A percentile compares a stretch with the other conserved stretches of the same genome.
Conservation (phyloP, 2,888 invertebrate genomes). For the Epiblema foenella region DNA sequence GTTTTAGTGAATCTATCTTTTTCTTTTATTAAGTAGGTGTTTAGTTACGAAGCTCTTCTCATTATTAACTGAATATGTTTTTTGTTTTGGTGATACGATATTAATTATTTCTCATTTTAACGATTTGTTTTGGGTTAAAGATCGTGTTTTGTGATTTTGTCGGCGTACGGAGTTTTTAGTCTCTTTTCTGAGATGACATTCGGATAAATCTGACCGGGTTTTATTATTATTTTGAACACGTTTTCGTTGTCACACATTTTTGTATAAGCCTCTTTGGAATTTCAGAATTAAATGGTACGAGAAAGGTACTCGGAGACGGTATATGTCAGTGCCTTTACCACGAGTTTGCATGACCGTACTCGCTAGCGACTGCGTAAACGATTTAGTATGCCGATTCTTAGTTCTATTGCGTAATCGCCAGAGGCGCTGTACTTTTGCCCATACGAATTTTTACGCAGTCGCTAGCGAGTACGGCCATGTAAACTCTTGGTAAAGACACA, state of each 20-base stretch:
- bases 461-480: too few relatives aligned
- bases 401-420: too few relatives aligned
- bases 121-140: constrained; percentile 42
- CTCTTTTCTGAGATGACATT: constrained; percentile 22
- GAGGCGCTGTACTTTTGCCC: too few relatives aligned
- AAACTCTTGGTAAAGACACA: too few relatives aligned
- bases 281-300: too few relatives aligned
- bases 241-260: constrained; percentile 18
- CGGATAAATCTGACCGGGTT: constrained; percentile 22
- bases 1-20: constrained; percentile 5
- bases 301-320: too few relatives aligned
- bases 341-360: too few relatives aligned
- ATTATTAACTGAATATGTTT: constrained; percentile 39
- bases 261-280: background rate
- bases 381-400: too few relatives aligned
- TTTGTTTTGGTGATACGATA: constrained; percentile 30
- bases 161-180: background rate
- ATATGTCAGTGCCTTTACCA: too few relatives aligned
- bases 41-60: constrained; percentile 37
- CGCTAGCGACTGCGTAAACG: too few relatives aligned
- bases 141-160: constrained; percentile 38
- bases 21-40: constrained; percentile 41
- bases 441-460: too few relatives aligned
- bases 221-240: constrained; percentile 23
- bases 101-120: constrained; percentile 40